phyloP scores from a whole-genome alignment of 2,797 vertebrate species.

The Enteromius anoplus region DNA sequence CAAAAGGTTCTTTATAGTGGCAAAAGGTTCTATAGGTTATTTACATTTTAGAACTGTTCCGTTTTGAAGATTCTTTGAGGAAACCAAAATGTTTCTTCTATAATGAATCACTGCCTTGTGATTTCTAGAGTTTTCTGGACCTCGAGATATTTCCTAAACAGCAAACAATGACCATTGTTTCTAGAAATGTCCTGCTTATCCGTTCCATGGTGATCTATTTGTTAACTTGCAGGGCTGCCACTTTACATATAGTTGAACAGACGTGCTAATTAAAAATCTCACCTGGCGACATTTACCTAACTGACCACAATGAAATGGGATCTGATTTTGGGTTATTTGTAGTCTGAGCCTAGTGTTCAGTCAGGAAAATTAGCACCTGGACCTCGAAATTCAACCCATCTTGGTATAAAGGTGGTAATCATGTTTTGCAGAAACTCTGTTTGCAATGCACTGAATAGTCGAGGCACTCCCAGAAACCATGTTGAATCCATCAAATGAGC shows the following conservation, averaged over 20 bases:
- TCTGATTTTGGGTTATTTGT: conserved; percentile 44
- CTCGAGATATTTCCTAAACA: background rate
- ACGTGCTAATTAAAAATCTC: conserved; percentile 30
- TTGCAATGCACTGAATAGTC: conserved; percentile 27
- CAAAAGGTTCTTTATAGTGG: background rate
- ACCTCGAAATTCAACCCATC: conserved; percentile 45
- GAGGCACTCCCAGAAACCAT: conserved; percentile 24
- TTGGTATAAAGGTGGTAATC: conserved; percentile 42
- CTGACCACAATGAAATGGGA: conserved; percentile 46
- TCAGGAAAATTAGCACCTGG: conserved; percentile 49
- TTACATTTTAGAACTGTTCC: background rate
- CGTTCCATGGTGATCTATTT: background rate
- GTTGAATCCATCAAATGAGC: background rate
- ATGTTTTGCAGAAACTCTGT: conserved; percentile 39
- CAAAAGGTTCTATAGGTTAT: background rate
- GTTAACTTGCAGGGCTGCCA: conserved; percentile 8
- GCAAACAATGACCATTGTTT: background rate
- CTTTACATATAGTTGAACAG: conserved; percentile 4
- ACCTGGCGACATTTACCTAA: conserved; percentile 15
- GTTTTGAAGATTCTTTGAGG: background rate
- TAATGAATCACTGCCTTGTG: background rate
- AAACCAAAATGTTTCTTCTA: background rate
- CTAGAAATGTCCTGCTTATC: background rate
- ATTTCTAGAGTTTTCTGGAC: background rate
- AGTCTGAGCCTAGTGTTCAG: conserved; percentile 18